phyloP scores from a whole-genome alignment of 2,888 invertebrate species.

The Lasius platythorax region DNA sequence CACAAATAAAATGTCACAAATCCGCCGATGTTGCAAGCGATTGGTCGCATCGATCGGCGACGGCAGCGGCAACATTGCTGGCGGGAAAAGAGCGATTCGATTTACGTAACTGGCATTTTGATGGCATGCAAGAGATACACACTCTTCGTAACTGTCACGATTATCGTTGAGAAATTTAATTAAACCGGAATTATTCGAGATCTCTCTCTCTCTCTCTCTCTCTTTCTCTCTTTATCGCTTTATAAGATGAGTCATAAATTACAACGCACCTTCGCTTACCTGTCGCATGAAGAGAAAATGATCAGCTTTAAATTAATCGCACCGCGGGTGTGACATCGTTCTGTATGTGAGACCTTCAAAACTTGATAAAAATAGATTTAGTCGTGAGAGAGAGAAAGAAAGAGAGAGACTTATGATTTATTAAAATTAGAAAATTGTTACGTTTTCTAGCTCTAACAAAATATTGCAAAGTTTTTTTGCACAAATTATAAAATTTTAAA shows the following conservation, averaged over 20 bases:
- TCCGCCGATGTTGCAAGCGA: slow-evolving; percentile 33
- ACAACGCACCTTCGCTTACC: slow-evolving; percentile 15
- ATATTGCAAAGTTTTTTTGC: too few relatives aligned
- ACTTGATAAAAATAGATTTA: neutral
- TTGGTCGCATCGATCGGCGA: slow-evolving; percentile 34
- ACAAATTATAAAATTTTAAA: neutral
- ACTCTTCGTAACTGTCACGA: slow-evolving; percentile 54
- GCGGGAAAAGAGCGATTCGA: slow-evolving; percentile 50
- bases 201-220: slow-evolving; percentile 11
- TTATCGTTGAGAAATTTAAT: slow-evolving; percentile 54
- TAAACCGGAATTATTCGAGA: slow-evolving; percentile 52
- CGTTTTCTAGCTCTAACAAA: too few relatives aligned
- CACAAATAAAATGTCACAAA: slow-evolving; percentile 47
- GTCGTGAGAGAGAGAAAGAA: neutral
- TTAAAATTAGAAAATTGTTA: neutral
- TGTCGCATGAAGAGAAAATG: slow-evolving; percentile 15
- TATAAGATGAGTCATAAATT: slow-evolving; percentile 39
- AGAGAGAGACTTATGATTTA: neutral
- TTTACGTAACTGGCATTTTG: slow-evolving; percentile 57
- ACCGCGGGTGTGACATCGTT: neutral
- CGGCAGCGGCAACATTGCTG: slow-evolving; percentile 1
- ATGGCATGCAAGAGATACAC: slow-evolving; percentile 51
- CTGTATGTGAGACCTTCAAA: neutral
- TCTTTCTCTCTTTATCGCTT: neutral
- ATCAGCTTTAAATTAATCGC: slow-evolving; percentile 45